These are phyloP conservation scores for Dasysyrphus tricinctus DNA, from an alignment of 2,888 invertebrate species.

Conservation along the genomic window DNA sequence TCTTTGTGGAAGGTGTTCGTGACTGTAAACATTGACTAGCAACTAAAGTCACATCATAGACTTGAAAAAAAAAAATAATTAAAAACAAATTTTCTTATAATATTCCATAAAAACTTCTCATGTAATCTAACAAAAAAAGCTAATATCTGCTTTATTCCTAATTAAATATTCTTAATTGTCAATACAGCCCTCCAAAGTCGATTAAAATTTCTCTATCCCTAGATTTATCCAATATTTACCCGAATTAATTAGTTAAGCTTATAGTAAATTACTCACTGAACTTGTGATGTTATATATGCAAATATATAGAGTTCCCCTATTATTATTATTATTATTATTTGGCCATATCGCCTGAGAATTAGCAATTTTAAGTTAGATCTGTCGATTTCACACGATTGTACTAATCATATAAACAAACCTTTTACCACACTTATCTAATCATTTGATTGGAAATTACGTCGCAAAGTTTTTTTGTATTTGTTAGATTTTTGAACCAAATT, in stretches of 20 bases:
- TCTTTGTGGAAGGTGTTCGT: neutral
- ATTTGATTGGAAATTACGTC: neutral
- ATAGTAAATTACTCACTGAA: constrained; percentile 49
- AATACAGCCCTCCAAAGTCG: constrained; percentile 9
- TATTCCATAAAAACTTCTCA: constrained; percentile 7
- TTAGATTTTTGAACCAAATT: neutral
- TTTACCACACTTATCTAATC: constrained; percentile 44
- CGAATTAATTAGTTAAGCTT: constrained; percentile 19
- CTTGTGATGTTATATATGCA: constrained; percentile 37
- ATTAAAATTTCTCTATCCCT: constrained; percentile 16
- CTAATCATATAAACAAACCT: constrained; percentile 52
- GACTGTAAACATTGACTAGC: neutral
- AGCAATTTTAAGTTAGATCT: constrained; percentile 15
- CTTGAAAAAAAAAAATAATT: neutral
- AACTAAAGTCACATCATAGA: neutral
- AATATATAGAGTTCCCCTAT: neutral
- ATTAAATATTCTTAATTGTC: constrained; percentile 52
- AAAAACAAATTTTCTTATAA: no score
- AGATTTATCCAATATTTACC: constrained; percentile 41
- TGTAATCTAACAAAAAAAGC: neutral
- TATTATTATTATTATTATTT: constrained; percentile 40
- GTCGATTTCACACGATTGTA: constrained; percentile 42
- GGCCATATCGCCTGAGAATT: constrained; percentile 22
- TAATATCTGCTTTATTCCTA: constrained; percentile 21
- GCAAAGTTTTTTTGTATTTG: neutral